Base-by-base conservation (phyloP, 2,113 vertebrate genomes). In the Nyctibius bracteatus region DNA sequence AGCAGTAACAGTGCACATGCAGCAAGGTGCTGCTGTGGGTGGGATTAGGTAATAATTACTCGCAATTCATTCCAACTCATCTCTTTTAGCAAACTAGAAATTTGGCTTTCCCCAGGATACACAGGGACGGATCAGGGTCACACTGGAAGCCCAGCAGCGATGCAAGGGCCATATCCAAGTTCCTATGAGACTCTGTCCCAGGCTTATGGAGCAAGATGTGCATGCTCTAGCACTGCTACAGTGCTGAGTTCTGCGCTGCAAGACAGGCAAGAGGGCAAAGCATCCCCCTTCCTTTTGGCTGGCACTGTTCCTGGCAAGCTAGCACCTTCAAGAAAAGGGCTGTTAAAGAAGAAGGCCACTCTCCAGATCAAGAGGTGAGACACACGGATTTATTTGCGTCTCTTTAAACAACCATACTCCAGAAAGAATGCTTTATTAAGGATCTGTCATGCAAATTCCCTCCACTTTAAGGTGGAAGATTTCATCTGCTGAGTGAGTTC, bases 401-500 rank as follows among this genome's bases (percentile, higher is more conserved):
- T 68, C 62, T 74, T 75, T 52, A 54, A 33, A 84, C 25, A 90
- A 71, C 7, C 27, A 39, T 16, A 51, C 22, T 73, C 35, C 66
- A 94, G 47, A 88, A 82, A 91, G 27, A 77, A 22, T 57, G 41
- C n/a, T 86, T 73, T 44, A 78, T 86, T 80, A 92, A 65, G 74
- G 85, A 74, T 25, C 10, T 41, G 39, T 44, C 66, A 85, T 20
- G 65, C 14, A 91, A 90, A 78, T 65, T 81, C 49, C n/a, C 77
- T 74, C 65, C 49, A 79, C 83, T 68, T 30, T 39, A 94, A 93
- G 70, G 91, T 85, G 41, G 25, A 84, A 87, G 61, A 72, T 85
- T 87, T 92, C 10, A 85, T 89, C 78, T 82, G 86, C 91, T 66
- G 54, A 93, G 35, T 14, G 47, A 83, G 66, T 85, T 96, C 92